Base-by-base conservation (phyloP, 1,140 invertebrate genomes). In the Aphidius ervi region DNA sequence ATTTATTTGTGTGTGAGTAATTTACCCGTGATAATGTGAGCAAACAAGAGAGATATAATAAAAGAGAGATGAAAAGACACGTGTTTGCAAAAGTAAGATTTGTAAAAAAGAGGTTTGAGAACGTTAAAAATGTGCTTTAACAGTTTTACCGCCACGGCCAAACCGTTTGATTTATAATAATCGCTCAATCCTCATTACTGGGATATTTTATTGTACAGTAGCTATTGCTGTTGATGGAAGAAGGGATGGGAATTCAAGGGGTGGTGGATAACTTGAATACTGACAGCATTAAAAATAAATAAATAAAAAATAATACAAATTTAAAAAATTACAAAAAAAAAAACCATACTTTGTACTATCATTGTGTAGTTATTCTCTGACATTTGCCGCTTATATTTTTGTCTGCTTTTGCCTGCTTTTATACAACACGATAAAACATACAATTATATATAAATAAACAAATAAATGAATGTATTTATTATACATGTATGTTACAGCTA, bases 151-250 rank as follows among this genome's bases (percentile, higher is more conserved):
- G 56, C 59, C 55, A 64, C 59, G 50, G 59, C 46, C 63, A 58
- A 31, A 53, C 48, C 65, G 64, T 72, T 72, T 74, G 72, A 74
- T 74, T 74, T 74, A 76, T 74, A 73, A 74, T 76, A 74, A 76
- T 76, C 67, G 73, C 67, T 71, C 74, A 68, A 70, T 73, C 70
- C 72, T 74, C 68, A 69, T 75, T 74, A 75, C 66, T 58, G 65
- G 60, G 58, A 70, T 63, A 63, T 67, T 70, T 69, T 60, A 63
- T 66, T 63, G 61, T 65, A 57, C n/a, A 16, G 39, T 6, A 46
- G 55, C 46, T 39, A 31, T 9, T 20, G 45, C 52, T 23, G 41
- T 5, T 39, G 53, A 53, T 41, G 39, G 46, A 40, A 43, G 41
- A 9, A 40, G 42, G 8, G 42, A 46, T 9, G 43, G 43, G 46